Base-by-base conservation (phyloP, 2,888 invertebrate genomes). In the Scotopteryx bipunctaria region DNA sequence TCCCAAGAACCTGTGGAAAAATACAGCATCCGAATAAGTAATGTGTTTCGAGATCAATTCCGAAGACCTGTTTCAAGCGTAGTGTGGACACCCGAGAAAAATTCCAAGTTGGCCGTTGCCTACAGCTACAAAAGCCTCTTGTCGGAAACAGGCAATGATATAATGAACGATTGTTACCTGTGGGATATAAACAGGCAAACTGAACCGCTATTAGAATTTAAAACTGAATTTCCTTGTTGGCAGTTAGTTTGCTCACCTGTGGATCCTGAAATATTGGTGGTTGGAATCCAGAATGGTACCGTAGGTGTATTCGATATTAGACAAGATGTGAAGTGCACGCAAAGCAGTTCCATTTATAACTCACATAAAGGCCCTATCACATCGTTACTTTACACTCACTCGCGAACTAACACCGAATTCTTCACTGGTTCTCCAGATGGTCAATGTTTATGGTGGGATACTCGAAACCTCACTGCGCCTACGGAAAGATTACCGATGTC, bases 391-490 rank as follows among this genome's bases (percentile, higher is more conserved):
- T 94, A 92, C 87, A 86, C 91, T 41, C 89, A 92, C 64, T 91
- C 93, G 33, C 92, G 94, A 70, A 92, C 92, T 0, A 90, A 92
- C 33, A 90, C 91, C 2, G 93, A 94, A 71, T 93, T 93, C 64
- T 93, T 93, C 70, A 92, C 93, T 1, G 90, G 92, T 3, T 93
- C 94, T 21, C 83, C 91, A 4, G 94, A 94, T 71, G 94, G 94
- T 0, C 91, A 92, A 72, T 92, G 93, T 51, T 71, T 93, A 33
- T 94, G 93, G 93, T 95, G 95, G 95, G 95, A 95, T 79, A 88
- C 86, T 4, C 83, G 95, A 32, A 92, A 94, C 66, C 80, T 95
- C 48, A 83, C 89, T 1, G 83, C 91, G 62, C 93, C 94, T 1
- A 73, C 91, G 19, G 93, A 94, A 66, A 91, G 89, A 49, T 74